These are phyloP conservation scores for Adelphocoris suturalis DNA, from an alignment of 2,888 invertebrate species.

Conservation along the genomic window DNA sequence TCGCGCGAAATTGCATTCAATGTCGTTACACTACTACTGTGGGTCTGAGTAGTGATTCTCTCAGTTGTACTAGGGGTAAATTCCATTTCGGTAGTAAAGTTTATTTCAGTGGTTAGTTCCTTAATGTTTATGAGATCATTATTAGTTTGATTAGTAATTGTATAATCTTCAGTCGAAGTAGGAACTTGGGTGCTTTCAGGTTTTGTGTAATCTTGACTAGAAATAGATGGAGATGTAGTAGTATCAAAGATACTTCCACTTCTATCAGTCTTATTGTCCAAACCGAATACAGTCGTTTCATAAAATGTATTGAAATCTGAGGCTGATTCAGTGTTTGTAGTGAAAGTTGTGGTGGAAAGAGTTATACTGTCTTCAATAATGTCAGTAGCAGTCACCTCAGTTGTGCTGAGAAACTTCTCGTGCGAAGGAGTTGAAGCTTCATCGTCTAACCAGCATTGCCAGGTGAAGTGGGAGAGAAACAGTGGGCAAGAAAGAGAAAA, in stretches of 20 bases:
- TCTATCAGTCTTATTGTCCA: slow-evolving; percentile 60
- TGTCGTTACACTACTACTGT: not conserved
- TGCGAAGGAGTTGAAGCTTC: slow-evolving; percentile 74
- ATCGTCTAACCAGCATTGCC: slow-evolving; percentile 73
- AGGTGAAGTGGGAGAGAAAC: slow-evolving; percentile 71
- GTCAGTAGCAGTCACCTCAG: slow-evolving; percentile 71
- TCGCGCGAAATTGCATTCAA: not conserved
- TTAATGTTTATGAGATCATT: slow-evolving; percentile 1
- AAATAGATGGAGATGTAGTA: slow-evolving; percentile 46
- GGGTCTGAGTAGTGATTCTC: not conserved
- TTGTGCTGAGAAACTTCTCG: slow-evolving; percentile 71
- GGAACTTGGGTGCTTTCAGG: slow-evolving; percentile 45
- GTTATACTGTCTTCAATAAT: slow-evolving; percentile 31
- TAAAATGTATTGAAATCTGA: not conserved
- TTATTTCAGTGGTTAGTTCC: not conserved
- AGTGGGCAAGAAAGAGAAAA: slow-evolving; percentile 72
- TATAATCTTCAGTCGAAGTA: slow-evolving; percentile 55
- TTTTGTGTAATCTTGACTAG: slow-evolving; percentile 61
- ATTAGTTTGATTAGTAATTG: not conserved
- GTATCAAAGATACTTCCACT: slow-evolving; percentile 20
- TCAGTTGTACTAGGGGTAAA: not conserved
- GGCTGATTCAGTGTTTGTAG: slow-evolving; percentile 40
- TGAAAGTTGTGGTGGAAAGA: not conserved
- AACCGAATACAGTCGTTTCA: not conserved
- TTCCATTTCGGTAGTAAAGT: not conserved